Conservation (phyloP, 2,888 invertebrate species). For the Schizaphis graminum region DNA sequence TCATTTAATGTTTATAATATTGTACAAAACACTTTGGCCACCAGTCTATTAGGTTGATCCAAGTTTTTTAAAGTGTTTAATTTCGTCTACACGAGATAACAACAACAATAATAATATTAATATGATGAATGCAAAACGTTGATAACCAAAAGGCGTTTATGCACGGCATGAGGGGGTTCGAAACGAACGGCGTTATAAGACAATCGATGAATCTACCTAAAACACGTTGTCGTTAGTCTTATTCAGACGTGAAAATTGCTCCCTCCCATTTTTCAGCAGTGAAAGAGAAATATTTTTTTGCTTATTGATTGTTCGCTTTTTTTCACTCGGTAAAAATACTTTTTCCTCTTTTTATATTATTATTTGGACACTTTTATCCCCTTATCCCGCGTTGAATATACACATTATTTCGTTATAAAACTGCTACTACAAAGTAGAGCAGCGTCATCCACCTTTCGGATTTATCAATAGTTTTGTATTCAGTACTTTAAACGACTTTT, state of each 20-base stretch:
- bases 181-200: not conserved
- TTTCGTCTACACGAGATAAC: not conserved
- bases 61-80: not conserved
- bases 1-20: not conserved
- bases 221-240: not conserved
- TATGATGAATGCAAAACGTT: not conserved
- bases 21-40: not conserved
- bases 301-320: constrained; percentile 9
- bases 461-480: constrained; percentile 42
- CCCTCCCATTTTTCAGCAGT: not conserved
- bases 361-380: constrained; percentile 23
- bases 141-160: not conserved
- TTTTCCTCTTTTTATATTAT: constrained; percentile 19
- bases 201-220: not conserved
- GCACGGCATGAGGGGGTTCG: not conserved
- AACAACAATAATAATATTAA: not conserved
- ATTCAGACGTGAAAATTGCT: not conserved
- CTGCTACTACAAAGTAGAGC: not conserved
- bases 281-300: not conserved
- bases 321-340: not conserved
- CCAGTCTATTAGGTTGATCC: not conserved
- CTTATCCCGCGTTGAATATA: not conserved
- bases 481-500: constrained; percentile 15
- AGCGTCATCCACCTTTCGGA: not conserved
- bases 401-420: not conserved